These are phyloP conservation scores for Brachionus koreanus DNA, from an alignment of 1,140 invertebrate species.

Conservation along the genomic window DNA sequence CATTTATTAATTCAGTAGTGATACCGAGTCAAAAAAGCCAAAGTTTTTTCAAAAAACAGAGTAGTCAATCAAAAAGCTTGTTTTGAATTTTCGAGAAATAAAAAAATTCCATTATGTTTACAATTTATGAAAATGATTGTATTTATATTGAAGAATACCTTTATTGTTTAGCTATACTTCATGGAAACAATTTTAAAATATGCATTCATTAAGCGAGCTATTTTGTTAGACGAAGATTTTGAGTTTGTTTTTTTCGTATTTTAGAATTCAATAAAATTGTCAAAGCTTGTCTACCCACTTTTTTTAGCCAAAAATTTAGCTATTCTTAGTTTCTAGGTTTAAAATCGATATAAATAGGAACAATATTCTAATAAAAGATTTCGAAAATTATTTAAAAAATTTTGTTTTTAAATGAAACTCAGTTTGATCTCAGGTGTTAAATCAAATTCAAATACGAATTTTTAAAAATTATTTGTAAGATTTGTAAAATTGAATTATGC, in stretches of 20 bases:
- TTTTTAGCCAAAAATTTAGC: background rate
- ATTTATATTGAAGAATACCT: background rate
- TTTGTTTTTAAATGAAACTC: background rate
- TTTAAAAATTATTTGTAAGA: background rate
- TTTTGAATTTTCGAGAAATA: background rate
- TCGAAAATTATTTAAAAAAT: background rate
- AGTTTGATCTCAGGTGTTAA: background rate
- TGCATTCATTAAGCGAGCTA: background rate
- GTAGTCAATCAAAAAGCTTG: background rate
- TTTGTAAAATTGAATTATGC: slow-evolving; percentile 1
- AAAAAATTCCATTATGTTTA: background rate
- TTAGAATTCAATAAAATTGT: slow-evolving; percentile 11
- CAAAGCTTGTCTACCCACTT: background rate
- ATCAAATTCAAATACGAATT: background rate
- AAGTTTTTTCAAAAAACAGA: slow-evolving; percentile 9
- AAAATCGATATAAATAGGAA: background rate
- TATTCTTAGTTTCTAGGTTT: background rate
- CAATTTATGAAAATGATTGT: background rate
- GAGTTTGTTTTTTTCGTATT: background rate
- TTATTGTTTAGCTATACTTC: background rate
- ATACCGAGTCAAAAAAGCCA: slow-evolving; percentile 35
- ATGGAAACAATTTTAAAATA: slow-evolving; percentile 20
- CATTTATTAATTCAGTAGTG: slow-evolving; percentile 23
- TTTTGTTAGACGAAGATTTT: background rate
- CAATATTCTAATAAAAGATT: background rate